Evolutionary conservation across 1,140 invertebrate genomes (phyloP), one percentile per base, ranked within the genome.

Genomic region (Lineus longissimus): DNA sequence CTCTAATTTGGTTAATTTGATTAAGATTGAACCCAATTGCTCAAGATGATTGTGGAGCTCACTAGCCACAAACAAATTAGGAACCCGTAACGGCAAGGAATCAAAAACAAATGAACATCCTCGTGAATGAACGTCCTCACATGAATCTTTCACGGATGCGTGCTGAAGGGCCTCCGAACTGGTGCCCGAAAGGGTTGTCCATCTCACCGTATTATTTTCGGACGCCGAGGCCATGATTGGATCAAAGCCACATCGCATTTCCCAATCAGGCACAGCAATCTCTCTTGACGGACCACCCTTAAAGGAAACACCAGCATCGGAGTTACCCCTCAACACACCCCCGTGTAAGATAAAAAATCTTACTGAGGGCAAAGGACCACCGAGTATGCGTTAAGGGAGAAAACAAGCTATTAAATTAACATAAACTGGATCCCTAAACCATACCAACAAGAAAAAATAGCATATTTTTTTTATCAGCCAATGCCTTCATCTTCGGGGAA

Each of bases 51-150:
- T 27, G 47, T 61, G 54, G 25, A 65, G 1, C 22, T 62, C 40
- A 43, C 64, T 59, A 22, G 59, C 17, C 7, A 65, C 59, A 54
- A 62, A 66, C n/a, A 30, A 51, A 19, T 66, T 30, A 27, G 59
- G 30, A 27, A 59, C 61, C 4, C 47, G 29, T 23, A 66, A 22
- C n/a, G 57, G 61, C 1, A 61, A 29, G 11, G 7, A 15, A 29
- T 62, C 23, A 11, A 51, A 22, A 54, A 33, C 56, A 62, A 31
- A 62, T 7, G 33, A 36, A 36, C 33, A 15, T 4, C 15, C 15
- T 36, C 33, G 33, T 7, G 15, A 15, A 36, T 7, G 4, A 36
- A 36, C 33, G 15, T 36, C 33, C 33, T 36, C 33, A 36, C 4
- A 36, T 4, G 33, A 15, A 36, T 7, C 33, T 7, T 7, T 15